phyloP scores from a whole-genome alignment of 2,888 invertebrate species.

The Seira sanloemensis region DNA sequence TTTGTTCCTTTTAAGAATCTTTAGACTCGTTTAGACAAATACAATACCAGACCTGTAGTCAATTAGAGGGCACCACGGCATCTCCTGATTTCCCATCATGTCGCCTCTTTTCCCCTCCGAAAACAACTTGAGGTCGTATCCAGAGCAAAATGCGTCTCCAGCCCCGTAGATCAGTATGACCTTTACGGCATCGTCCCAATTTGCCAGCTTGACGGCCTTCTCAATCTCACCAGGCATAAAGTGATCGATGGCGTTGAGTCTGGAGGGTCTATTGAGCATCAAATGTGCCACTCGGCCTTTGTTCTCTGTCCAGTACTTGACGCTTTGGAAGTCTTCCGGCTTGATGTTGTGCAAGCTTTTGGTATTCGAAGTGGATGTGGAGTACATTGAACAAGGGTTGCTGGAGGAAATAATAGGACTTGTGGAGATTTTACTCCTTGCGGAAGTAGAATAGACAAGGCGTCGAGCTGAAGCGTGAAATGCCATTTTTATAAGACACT shows the following conservation, averaged over 20 bases:
- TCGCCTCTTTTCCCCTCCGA: conserved; percentile 59
- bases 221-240: conserved; percentile 66
- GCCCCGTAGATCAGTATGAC: conserved; percentile 69
- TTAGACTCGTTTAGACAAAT: background rate
- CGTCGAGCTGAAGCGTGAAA: no score
- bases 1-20: no score
- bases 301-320: conserved; percentile 68
- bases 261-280: conserved; percentile 65
- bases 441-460: no score
- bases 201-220: conserved; percentile 60
- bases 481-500: no score
- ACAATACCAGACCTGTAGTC: conserved; percentile 52
- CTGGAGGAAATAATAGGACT: no score
- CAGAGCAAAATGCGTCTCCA: conserved; percentile 64
- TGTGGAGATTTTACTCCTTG: no score
- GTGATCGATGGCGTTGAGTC: conserved; percentile 67
- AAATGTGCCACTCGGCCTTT: conserved; percentile 66
- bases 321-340: conserved; percentile 54
- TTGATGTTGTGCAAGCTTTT: no score
- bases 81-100: conserved; percentile 60
- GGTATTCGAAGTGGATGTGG: no score
- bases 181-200: conserved; percentile 63
- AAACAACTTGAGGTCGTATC: conserved; percentile 68
- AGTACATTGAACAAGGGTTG: no score
- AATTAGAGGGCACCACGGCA: conserved; percentile 65